A percentile compares a stretch with the other conserved stretches of the same genome.
These are phyloP conservation scores for Melanitta fusca DNA, from an alignment of 2,797 vertebrate genomes.

Conservation along the genomic window DNA sequence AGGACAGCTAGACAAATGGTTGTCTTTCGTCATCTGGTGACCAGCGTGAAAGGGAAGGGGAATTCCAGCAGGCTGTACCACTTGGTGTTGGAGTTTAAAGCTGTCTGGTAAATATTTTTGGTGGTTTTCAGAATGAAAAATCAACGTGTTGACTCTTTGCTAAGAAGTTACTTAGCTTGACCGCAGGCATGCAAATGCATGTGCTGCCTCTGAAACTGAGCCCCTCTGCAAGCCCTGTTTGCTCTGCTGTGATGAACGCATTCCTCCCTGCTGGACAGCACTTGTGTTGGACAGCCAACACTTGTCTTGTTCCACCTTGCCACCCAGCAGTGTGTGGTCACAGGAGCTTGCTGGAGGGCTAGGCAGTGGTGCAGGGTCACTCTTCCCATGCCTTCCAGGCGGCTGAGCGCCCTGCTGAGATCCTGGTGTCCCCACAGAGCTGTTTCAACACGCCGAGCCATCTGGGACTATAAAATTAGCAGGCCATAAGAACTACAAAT, in stretches of 20 bases:
- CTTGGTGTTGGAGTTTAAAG: background rate
- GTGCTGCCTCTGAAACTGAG: background rate
- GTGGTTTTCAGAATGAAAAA: constrained; percentile 24
- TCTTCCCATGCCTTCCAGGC: background rate
- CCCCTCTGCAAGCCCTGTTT: accelerated
- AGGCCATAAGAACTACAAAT: background rate
- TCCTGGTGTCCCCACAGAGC: background rate
- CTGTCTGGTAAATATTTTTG: constrained; percentile 7
- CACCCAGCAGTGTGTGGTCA: accelerated
- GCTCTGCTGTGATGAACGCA: background rate
- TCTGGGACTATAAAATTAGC: background rate
- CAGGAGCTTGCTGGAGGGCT: background rate
- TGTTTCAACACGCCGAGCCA: accelerated
- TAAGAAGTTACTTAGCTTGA: background rate
- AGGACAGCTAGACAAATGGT: constrained; percentile 39
- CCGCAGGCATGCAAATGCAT: background rate
- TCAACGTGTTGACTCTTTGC: background rate
- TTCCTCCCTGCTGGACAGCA: background rate
- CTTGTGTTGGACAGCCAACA: accelerated
- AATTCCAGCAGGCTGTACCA: background rate
- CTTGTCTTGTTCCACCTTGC: background rate
- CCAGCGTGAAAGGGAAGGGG: background rate
- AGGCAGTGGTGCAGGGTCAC: background rate
- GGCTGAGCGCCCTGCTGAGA: background rate
- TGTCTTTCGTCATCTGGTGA: background rate